A percentile compares a stretch with the other conserved stretches of the same genome.
Evolutionary conservation across 2,888 invertebrate species (phyloP).

Genomic region (Cosmorhoe ocellata): DNA sequence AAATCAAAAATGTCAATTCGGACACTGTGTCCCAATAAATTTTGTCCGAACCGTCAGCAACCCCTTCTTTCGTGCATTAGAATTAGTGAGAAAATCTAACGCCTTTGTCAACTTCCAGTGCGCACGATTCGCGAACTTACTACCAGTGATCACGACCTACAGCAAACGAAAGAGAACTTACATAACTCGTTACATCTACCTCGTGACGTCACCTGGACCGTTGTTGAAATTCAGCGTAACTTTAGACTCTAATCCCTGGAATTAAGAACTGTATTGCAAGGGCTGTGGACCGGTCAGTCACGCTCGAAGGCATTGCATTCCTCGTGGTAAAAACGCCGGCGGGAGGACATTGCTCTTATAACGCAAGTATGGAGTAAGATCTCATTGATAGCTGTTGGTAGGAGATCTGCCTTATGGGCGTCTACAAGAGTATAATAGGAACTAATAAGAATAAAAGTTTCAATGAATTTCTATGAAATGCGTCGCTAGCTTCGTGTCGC

Average conservation of each 20-base stretch:
- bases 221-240: neutral
- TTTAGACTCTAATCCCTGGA: conserved; percentile 3
- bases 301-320: conserved; percentile 13
- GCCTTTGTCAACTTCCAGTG: no score
- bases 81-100: no score
- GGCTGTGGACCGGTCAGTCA: conserved; percentile 3
- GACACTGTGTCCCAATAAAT: no score
- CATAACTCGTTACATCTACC: conserved; percentile 1
- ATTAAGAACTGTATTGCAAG: conserved; percentile 2
- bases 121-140: no score
- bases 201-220: conserved; percentile 3
- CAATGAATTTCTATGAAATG: no score
- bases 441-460: no score
- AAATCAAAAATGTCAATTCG: no score
- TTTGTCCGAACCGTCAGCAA: no score
- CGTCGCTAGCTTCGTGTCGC: no score
- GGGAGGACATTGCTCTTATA: conserved; percentile 14
- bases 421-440: no score
- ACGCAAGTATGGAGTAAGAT: neutral
- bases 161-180: conserved; percentile 20
- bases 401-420: no score
- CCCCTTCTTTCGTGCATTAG: no score
- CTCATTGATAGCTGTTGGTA: neutral
- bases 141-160: conserved; percentile 20
- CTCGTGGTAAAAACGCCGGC: conserved; percentile 12